Base-by-base conservation (phyloP, 2,888 invertebrate genomes). In the Napeogenes inachia region DNA sequence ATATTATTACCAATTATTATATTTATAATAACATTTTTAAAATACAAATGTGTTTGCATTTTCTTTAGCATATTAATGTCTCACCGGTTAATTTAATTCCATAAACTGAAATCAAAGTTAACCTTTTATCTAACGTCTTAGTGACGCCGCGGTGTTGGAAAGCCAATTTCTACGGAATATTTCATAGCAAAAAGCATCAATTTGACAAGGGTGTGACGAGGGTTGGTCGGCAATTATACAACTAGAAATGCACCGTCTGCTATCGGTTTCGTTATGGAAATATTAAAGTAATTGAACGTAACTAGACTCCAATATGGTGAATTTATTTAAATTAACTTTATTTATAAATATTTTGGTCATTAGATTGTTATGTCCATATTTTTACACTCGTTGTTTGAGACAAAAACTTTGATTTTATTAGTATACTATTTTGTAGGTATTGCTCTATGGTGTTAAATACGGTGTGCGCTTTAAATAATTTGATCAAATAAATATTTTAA, bases 171-270 rank as follows among this genome's bases (percentile, higher is more conserved):
- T 67, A 60, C 45, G 59, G 64, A 71, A 72, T 83, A 82, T 85
- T 83, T 79, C 76, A 72, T 74, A 76, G 77, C 78, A 56, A 78
- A 78, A 77, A 79, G 77, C 74, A 74, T 70, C 71, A 65, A 69
- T 69, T 71, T 86, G 87, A 87, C 79, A 72, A 79, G 87, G 87
- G 87, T 87, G 73, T 78, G 87, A 87, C 85, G 73, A 63, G 80
- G 84, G 78, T 77, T 69, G 74, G 76, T 76, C 78, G 76, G 76
- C 84, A 85, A 85, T 85, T 85, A 84, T 80, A 78, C 73, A 70
- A 57, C 55, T 61, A 65, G 61, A 62, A 66, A 50, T 58, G 63
- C 65, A 61, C 59, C 62, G 57, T 60, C 57, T 63, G 65, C 50
- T 57, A 65, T 59, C 54, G 54, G 54, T 45, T 38, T 55, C 58